Base-by-base conservation (phyloP, 1,140 invertebrate species). In the Eurosta solidaginis region DNA sequence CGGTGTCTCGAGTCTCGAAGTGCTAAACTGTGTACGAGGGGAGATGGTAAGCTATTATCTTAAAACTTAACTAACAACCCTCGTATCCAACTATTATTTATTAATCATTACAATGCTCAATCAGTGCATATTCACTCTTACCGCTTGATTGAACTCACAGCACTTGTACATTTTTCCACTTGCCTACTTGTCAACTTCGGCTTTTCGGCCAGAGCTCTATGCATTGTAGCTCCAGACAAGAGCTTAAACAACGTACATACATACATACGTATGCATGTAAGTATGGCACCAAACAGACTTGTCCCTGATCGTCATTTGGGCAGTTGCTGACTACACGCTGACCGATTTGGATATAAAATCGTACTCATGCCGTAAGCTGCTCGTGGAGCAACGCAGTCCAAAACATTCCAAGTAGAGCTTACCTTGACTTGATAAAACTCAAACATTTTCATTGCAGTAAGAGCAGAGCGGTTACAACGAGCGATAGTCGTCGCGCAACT, bases 401-500 rank as follows among this genome's bases (percentile, higher is more conserved):
- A 36, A 68, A 20, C 5, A 14, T 29, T 68, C 59, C n/a, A 17
- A 17, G 33, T 12, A 68, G 2, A 29, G 59, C 59, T 68, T 20
- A 68, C 14, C 59, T n/a, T n/a, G 33, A n/a, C n/a, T 68, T 40
- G 17, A 9, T 20, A 40, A 29, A 22, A 33, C 36, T 1, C 33
- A 68, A 20, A n/a, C n/a, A n/a, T 42, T 68, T 22, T 33, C 36
- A 68, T 20, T n/a, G 33, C 33, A 68, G 59, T 68, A 27, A 68
- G 59, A 68, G 59, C 59, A 33, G 7, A 68, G 59, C 59, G 17
- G 36, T 68, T 68, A 40, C n/a, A 68, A 29, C 59, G 59, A 20
- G 40, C 59, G 40, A 40, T 40, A 68, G 59, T 68, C 12, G 59
- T 68, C 59, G 59, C 59, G 59, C n/a, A 68, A 68, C 33, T 68